A percentile compares a stretch with the other conserved stretches of the same genome.
Conservation (phyloP, 2,888 invertebrate genomes). For the Eubasilissa splendida region DNA sequence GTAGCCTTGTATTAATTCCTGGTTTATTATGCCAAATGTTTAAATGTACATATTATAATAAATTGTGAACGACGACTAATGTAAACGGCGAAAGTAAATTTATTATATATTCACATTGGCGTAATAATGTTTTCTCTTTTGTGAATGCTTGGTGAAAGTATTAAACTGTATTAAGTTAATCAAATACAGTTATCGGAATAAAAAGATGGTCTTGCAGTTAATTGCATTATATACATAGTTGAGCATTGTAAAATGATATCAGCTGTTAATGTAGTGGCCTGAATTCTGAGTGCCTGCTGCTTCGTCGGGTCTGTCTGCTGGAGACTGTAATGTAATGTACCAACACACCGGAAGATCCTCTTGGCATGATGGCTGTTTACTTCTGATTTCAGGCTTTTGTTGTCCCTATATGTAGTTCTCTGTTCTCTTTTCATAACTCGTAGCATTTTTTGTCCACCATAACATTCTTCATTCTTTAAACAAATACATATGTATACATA, state of each 20-base stretch:
- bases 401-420: conserved; percentile 20
- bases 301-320: conserved; percentile 37
- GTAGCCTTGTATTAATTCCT: too few relatives aligned
- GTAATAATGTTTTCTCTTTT: not conserved
- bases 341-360: conserved; percentile 10
- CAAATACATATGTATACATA: not conserved
- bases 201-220: not conserved
- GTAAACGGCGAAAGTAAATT: not conserved
- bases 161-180: too few relatives aligned
- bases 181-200: not conserved
- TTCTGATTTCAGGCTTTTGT: conserved; percentile 32
- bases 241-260: conserved; percentile 20
- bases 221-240: not conserved
- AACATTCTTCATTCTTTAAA: conserved; percentile 14
- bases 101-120: not conserved
- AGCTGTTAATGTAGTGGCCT: conserved; percentile 17
- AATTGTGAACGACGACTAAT: too few relatives aligned
- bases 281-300: not conserved
- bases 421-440: conserved; percentile 1
- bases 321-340: conserved; percentile 9
- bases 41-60: too few relatives aligned
- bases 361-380: conserved; percentile 41
- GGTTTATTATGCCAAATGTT: too few relatives aligned
- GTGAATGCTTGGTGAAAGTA: too few relatives aligned
- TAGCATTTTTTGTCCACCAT: conserved; percentile 1